Evolutionary conservation across 2,113 vertebrate species (phyloP).

Genomic region (Eublepharis macularius): DNA sequence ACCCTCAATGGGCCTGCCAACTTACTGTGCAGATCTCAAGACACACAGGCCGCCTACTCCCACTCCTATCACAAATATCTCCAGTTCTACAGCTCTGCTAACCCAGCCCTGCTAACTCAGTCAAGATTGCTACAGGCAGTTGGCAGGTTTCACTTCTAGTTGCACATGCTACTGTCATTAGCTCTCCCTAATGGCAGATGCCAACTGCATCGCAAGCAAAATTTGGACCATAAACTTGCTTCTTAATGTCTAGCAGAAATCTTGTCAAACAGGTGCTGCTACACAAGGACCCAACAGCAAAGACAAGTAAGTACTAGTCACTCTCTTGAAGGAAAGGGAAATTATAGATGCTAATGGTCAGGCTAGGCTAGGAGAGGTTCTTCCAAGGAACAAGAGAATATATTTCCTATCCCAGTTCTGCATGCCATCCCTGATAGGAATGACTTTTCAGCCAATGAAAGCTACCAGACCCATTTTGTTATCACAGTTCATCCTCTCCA

Average conservation of each 20-base stretch:
- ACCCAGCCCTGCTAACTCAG: neutral
- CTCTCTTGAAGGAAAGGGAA: neutral
- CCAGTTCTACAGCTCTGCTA: neutral
- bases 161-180: neutral
- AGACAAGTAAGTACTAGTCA: conserved; percentile 10
- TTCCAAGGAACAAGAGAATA: neutral
- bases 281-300: neutral
- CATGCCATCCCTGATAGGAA: neutral
- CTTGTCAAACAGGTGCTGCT: conserved; percentile 14
- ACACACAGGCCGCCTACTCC: neutral
- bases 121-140: neutral
- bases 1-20: neutral
- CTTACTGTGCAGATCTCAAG: neutral
- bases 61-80: neutral
- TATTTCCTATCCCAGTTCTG: neutral
- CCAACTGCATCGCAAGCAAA: conserved; percentile 11
- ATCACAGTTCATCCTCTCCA: neutral
- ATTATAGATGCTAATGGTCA: neutral
- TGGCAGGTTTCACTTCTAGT: neutral
- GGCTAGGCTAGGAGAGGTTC: neutral
- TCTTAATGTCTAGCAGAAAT: neutral
- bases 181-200: neutral
- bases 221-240: conserved; percentile 6
- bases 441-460: neutral
- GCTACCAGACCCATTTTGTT: neutral